Evolutionary conservation across 1,140 invertebrate genomes (phyloP), one percentile per base, ranked within the genome.

Genomic region (Trichonephila clavipes): DNA sequence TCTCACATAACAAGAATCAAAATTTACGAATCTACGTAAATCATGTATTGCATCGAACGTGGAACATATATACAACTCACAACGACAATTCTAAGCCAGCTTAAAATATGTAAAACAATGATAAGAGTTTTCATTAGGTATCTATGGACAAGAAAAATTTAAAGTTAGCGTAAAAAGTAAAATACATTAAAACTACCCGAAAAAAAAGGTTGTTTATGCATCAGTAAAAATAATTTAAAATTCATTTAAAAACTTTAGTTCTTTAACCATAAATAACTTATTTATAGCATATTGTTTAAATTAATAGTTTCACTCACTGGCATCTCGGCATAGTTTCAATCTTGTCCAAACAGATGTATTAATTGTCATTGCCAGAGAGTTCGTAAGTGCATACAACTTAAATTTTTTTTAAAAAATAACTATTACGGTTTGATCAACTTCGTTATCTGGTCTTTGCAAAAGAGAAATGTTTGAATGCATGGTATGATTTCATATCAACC

Each of bases 11-110:
- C 85, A 87, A 87, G 44, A 85, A 28, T 62, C 85, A 28, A 85
- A 51, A 85, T 12, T 62, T 40, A 34, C 28, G 44, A 34, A 87
- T 59, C 58, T 87, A 87, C 85, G 62, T 21, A 18, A 64, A 87
- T n/a, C 28, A 87, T 40, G 59, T 87, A 87, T 87, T 87, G 85
- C 85, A 87, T 59, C 18, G 62, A 64, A 87, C 21, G 21, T 62
- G 62, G 28, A 40, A 87, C 16, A 87, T 61, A 87, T 62, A 6
- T 34, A 34, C 59, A 87, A 87, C 12, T 16, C 28, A 77, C 24
- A 77, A 40, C 14, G 16, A 34, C 16, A 77, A 34, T 77, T 85
- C 82, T 85, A 58, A 85, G 44, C 44, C 24, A 28, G 58, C 58
- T 58, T 85, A 77, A 77, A 77, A 77, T 77, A 24, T 77, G 18